Conservation (phyloP, 2,113 vertebrate species). For the Forbesichthys papilliferus region DNA sequence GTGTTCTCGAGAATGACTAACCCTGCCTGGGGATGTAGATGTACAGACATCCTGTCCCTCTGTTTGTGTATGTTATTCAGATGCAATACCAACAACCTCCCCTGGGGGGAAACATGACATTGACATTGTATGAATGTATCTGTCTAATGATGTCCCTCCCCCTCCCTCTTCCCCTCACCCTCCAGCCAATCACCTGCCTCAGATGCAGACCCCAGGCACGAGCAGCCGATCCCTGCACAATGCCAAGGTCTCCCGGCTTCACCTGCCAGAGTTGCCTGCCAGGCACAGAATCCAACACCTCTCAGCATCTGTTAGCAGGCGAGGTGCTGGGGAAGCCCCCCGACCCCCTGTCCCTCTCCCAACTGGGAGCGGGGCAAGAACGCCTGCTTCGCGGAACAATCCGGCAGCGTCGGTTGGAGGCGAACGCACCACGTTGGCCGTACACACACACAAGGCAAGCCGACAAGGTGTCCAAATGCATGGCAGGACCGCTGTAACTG, state of each 20-base stretch:
- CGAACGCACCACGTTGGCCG: neutral
- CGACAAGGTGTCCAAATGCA: neutral
- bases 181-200: slow-evolving; percentile 52
- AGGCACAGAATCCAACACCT: slow-evolving; percentile 51
- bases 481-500: neutral
- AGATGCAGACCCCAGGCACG: slow-evolving; percentile 45
- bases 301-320: slow-evolving; percentile 26
- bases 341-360: neutral
- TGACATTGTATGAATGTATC: neutral
- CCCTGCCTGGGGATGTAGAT: too few relatives aligned
- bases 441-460: neutral
- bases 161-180: slow-evolving; percentile 11
- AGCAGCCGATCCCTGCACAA: slow-evolving; percentile 6
- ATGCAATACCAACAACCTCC: too few relatives aligned
- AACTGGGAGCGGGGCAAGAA: slow-evolving; percentile 15
- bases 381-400: slow-evolving; percentile 6
- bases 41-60: too few relatives aligned
- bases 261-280: slow-evolving; percentile 58
- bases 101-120: neutral
- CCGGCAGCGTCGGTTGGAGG: neutral
- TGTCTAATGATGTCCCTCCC: neutral
- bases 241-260: slow-evolving; percentile 54
- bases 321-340: neutral
- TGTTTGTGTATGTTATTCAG: too few relatives aligned
- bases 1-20: too few relatives aligned